Conservation (phyloP, 2,797 vertebrate genomes). For the Gymnoscopelus microlampas region DNA sequence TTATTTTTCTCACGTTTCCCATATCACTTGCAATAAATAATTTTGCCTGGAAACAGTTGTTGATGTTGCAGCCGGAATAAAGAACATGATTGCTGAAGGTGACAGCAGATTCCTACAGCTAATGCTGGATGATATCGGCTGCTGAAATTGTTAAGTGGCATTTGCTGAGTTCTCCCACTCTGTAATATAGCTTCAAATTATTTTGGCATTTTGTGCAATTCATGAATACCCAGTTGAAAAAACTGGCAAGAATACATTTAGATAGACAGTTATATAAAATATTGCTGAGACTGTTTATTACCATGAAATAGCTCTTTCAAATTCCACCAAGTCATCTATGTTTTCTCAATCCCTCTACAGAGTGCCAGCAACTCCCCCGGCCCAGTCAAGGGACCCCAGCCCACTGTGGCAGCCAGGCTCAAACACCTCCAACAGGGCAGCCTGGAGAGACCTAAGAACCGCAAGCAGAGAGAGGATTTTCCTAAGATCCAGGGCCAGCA, state of each 20-base stretch:
- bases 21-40: too few relatives aligned
- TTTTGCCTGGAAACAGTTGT: too few relatives aligned
- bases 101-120: too few relatives aligned
- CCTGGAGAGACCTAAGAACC: conserved; percentile 88
- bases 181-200: too few relatives aligned
- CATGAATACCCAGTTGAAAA: not conserved
- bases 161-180: too few relatives aligned
- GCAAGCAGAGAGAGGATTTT: conserved; percentile 93
- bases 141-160: too few relatives aligned
- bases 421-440: conserved; percentile 91
- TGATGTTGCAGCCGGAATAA: too few relatives aligned
- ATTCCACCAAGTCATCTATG: not conserved
- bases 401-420: conserved; percentile 87
- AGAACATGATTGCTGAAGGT: too few relatives aligned
- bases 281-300: not conserved
- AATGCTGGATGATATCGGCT: too few relatives aligned
- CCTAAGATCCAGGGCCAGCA: conserved; percentile 93
- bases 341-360: conserved; percentile 68
- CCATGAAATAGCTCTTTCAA: not conserved
- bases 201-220: too few relatives aligned
- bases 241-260: not conserved
- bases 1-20: too few relatives aligned
- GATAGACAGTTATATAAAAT: not conserved
- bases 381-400: conserved; percentile 86
- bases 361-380: conserved; percentile 85